Conservation (phyloP, 1,140 invertebrate species). For the Whitmania pigra region DNA sequence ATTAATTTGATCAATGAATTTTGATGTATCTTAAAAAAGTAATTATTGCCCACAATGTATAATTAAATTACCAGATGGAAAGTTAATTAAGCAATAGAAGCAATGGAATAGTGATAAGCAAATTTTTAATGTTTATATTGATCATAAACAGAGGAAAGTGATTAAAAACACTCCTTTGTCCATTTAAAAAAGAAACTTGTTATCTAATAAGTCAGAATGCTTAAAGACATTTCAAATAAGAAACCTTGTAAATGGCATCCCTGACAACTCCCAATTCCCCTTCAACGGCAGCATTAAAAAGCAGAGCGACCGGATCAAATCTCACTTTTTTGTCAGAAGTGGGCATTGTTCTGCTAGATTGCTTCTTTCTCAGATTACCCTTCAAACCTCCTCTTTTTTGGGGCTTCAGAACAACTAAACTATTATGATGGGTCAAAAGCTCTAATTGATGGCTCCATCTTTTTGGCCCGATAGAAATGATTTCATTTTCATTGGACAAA, state of each 20-base stretch:
- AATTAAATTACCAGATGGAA: too few relatives aligned
- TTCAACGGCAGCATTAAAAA: conserved; percentile 4
- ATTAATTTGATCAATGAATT: too few relatives aligned
- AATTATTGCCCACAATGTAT: too few relatives aligned
- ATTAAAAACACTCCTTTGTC: neutral
- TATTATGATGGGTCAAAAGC: neutral
- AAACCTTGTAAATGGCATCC: conserved; percentile 1
- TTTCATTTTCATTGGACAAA: neutral
- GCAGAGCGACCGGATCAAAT: neutral
- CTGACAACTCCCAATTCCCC: conserved; percentile 3
- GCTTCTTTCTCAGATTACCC: neutral
- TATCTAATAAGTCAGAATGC: neutral
- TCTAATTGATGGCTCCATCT: conserved; percentile 13
- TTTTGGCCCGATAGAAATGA: neutral
- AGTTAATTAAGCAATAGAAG: too few relatives aligned
- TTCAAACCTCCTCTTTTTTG: neutral
- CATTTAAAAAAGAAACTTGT: neutral
- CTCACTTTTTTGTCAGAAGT: neutral
- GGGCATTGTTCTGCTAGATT: neutral
- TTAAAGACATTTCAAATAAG: too few relatives aligned
- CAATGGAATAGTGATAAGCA: too few relatives aligned
- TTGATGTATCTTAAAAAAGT: too few relatives aligned
- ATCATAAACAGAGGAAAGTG: too few relatives aligned
- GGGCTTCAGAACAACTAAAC: too few relatives aligned
- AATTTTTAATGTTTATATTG: too few relatives aligned